Conservation (phyloP, 1,140 invertebrate species). For the Drosophila jambulina region DNA sequence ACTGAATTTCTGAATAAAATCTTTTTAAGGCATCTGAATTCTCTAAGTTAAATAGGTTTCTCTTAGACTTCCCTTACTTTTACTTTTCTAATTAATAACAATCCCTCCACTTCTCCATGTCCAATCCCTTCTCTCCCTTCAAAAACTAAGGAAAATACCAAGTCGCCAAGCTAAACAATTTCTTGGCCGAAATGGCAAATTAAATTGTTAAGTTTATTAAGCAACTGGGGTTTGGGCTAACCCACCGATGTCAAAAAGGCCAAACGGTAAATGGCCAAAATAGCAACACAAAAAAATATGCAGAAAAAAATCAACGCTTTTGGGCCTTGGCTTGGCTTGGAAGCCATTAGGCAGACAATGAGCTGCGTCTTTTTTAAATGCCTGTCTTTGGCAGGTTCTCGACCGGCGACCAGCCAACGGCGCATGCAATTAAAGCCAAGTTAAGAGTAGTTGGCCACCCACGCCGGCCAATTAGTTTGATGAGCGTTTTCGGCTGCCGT, state of each 20-base stretch:
- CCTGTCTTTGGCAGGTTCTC: constrained; percentile 33
- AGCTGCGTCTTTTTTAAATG: constrained; percentile 56
- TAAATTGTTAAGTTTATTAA: constrained; percentile 72
- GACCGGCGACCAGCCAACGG: not conserved
- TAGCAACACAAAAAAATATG: constrained; percentile 8
- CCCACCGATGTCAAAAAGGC: constrained; percentile 34
- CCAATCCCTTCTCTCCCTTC: constrained; percentile 4
- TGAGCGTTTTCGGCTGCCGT: constrained; percentile 37
- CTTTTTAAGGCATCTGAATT: not conserved
- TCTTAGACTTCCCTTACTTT: not conserved
- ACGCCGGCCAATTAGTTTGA: constrained; percentile 53
- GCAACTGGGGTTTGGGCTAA: constrained; percentile 28
- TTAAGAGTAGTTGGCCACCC: constrained; percentile 47
- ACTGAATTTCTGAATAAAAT: no score
- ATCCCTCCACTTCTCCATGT: not conserved
- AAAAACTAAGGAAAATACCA: not conserved
- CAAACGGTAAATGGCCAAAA: constrained; percentile 42
- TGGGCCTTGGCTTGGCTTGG: constrained; percentile 25
- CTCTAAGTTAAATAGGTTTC: not conserved
- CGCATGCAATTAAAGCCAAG: constrained; percentile 49
- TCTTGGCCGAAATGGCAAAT: constrained; percentile 42
- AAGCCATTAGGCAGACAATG: constrained; percentile 57
- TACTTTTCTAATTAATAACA: not conserved
- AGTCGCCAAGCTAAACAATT: constrained; percentile 15
- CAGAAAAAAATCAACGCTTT: constrained; percentile 25